A percentile compares a stretch with the other conserved stretches of the same genome.
phyloP scores from a whole-genome alignment of 2,113 vertebrate species.

The Sprattus sprattus region DNA sequence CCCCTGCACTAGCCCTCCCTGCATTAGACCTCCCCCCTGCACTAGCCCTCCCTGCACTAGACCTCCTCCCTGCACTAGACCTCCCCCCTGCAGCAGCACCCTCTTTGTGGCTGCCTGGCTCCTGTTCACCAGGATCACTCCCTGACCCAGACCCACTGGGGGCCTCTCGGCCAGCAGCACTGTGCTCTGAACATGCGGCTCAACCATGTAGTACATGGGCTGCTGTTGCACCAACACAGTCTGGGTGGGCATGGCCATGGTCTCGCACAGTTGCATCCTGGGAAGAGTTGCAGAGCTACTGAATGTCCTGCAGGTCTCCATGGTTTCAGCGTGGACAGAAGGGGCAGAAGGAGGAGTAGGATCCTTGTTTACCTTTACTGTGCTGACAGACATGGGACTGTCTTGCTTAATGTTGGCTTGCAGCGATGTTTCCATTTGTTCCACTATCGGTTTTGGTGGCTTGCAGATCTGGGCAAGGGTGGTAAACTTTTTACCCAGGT shows the following conservation, averaged over 20 bases:
- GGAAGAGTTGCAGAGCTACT: background rate
- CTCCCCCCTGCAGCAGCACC: background rate
- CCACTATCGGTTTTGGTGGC: constrained; percentile 31
- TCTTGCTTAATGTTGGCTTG: background rate
- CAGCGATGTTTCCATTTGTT: background rate
- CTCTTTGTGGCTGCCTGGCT: background rate
- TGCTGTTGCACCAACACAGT: constrained; percentile 54
- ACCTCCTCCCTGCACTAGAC: background rate
- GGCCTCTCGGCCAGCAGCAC: constrained; percentile 55
- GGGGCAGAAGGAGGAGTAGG: constrained; percentile 15
- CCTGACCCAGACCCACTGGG: constrained; percentile 48
- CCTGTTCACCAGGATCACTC: constrained; percentile 45
- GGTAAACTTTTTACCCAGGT: constrained; percentile 77
- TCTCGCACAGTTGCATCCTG: constrained; percentile 9
- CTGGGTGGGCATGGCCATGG: background rate
- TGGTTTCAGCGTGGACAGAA: constrained; percentile 28
- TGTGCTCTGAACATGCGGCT: constrained; percentile 37
- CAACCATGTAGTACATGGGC: constrained; percentile 48
- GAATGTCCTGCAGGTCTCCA: constrained; percentile 22
- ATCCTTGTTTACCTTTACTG: background rate
- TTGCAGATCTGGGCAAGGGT: constrained; percentile 80
- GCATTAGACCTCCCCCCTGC: no score
- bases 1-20: background rate
- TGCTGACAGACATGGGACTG: background rate
- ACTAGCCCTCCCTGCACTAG: background rate